Percentiles rank a stretch among this genome's conserved stretches.
These are phyloP conservation scores for Thalassoma bifasciatum DNA, from an alignment of 2,113 vertebrate genomes.

Conservation along the genomic window DNA sequence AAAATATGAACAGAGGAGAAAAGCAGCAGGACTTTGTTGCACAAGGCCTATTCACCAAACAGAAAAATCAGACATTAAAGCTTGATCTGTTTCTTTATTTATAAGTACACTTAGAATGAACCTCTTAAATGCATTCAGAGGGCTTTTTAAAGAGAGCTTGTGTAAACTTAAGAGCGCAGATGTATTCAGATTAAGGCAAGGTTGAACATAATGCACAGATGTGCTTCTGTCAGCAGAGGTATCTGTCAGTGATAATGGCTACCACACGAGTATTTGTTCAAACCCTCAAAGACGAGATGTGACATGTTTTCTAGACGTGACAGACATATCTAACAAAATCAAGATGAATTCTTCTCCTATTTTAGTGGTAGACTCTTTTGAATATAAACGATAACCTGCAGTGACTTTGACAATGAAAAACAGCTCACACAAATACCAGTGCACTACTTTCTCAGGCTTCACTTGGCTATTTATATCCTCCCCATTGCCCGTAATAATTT, in stretches of 20 bases:
- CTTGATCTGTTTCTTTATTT: neutral
- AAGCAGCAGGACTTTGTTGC: conserved; percentile 15
- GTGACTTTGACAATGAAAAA: no score
- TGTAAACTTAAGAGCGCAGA: neutral
- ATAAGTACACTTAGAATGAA: neutral
- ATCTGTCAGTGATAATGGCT: no score
- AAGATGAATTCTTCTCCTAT: no score
- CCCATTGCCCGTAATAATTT: conserved; percentile 18
- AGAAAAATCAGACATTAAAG: conserved; percentile 30
- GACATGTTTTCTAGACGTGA: no score
- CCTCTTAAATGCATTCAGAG: neutral
- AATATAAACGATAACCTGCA: no score
- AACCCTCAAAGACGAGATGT: no score
- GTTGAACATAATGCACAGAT: neutral
- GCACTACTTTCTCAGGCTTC: conserved; percentile 14
- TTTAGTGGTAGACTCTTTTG: no score
- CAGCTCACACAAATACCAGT: conserved; percentile 6
- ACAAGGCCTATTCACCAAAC: neutral
- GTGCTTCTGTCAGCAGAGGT: neutral
- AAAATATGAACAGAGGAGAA: conserved; percentile 25
- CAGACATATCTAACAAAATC: no score
- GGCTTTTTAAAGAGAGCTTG: neutral
- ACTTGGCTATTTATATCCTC: conserved; percentile 8
- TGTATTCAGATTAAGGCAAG: neutral
- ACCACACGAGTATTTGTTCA: no score